Conservation (phyloP, 2,797 vertebrate genomes). For the Gila robusta region DNA sequence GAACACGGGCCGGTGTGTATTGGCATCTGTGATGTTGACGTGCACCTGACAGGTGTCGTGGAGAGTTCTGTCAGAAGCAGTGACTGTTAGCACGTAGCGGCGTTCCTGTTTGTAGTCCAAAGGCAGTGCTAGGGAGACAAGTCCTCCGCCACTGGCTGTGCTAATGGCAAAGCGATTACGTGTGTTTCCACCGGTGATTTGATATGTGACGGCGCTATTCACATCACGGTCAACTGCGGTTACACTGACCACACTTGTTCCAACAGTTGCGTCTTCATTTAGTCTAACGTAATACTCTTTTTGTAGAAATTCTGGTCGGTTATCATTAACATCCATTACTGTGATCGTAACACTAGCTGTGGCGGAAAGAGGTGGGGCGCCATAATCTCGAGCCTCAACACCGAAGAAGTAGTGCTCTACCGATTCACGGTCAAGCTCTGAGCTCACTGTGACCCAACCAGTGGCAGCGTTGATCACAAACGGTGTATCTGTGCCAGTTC, state of each 20-base stretch:
- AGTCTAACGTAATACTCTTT: conserved; percentile 93
- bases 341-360: conserved; percentile 96
- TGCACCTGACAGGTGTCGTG: conserved; percentile 96
- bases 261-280: conserved; percentile 93
- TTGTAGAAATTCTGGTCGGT: conserved; percentile 93
- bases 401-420: conserved; percentile 96
- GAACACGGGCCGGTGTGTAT: conserved; percentile 96
- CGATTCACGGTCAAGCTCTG: conserved; percentile 90
- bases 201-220: conserved; percentile 96
- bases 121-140: conserved; percentile 92
- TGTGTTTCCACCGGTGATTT: conserved; percentile 96
- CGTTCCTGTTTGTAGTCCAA: conserved; percentile 99
- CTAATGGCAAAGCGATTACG: conserved; percentile 97
- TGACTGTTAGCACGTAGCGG: conserved; percentile 92
- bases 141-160: conserved; percentile 89
- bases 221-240: conserved; percentile 94
- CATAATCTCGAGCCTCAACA: conserved; percentile 94
- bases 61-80: conserved; percentile 95
- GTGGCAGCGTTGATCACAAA: conserved; percentile 96
- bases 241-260: conserved; percentile 92
- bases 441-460: conserved; percentile 94
- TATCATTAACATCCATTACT: conserved; percentile 97
- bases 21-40: conserved; percentile 97
- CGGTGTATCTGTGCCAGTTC: conserved; percentile 86
- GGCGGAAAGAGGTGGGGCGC: conserved; percentile 88